Evolutionary conservation across 1,140 invertebrate species (phyloP).

Genomic region (Drosophila ananassae): DNA sequence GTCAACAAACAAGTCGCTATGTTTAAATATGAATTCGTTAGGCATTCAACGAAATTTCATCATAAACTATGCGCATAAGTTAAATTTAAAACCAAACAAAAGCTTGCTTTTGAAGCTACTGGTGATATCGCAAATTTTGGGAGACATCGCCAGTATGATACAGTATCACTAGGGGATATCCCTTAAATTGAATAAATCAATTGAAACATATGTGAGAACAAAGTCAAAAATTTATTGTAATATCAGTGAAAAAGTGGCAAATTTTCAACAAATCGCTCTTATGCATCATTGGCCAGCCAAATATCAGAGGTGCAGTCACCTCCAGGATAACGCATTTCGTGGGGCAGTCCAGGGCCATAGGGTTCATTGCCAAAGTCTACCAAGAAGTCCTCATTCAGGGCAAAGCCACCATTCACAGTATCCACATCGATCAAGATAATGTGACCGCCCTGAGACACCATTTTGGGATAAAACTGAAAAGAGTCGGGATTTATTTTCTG

Average conservation of each 20-base stretch:
- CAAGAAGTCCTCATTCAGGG: slow-evolving; percentile 93
- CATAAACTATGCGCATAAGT: slow-evolving; percentile 13
- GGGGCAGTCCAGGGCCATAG: slow-evolving; percentile 94
- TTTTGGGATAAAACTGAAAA: slow-evolving; percentile 92
- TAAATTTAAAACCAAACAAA: neutral
- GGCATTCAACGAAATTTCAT: neutral
- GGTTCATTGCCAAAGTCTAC: slow-evolving; percentile 96
- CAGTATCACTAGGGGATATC: slow-evolving; percentile 7
- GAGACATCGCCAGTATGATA: slow-evolving; percentile 6
- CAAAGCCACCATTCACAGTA: slow-evolving; percentile 93
- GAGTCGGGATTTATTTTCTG: neutral
- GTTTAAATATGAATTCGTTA: neutral
- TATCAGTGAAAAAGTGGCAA: neutral
- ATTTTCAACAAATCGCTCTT: neutral
- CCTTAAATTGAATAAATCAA: neutral
- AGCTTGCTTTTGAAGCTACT: slow-evolving; percentile 1
- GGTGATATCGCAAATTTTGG: slow-evolving; percentile 2
- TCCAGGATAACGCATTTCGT: slow-evolving; percentile 98
- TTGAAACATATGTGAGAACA: neutral
- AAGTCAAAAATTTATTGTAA: neutral
- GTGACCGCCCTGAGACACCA: slow-evolving; percentile 87
- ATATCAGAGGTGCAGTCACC: slow-evolving; percentile 99
- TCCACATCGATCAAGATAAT: slow-evolving; percentile 91
- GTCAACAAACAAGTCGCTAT: neutral
- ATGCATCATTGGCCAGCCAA: slow-evolving; percentile 88